Evolutionary conservation across 1,140 invertebrate genomes (phyloP), one percentile per base, ranked within the genome.

Genomic region (Drosophila ironensis): DNA sequence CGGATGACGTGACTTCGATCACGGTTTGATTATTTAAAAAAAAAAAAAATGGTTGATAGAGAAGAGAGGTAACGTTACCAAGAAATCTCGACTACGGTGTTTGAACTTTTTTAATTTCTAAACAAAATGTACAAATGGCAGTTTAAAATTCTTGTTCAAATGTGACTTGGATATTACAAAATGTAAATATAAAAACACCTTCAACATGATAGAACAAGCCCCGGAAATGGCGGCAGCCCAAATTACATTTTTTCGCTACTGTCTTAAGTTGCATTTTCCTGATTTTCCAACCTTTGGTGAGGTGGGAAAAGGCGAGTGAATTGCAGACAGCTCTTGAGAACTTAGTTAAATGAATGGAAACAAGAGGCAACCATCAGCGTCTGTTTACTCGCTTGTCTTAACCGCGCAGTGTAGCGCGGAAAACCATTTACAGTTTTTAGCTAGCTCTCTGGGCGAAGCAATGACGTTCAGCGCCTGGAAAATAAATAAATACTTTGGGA

Each of bases 401-500:
- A 40, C 46, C 63, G 47, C 54, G 25, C 20, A 27, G 45, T 40
- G 25, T 20, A 27, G 45, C 45, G 25, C 52, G 63, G 60, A 53
- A 71, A 81, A 67, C 33, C 76, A 48, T 76, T 81, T 81, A 63
- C 38, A 81, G 60, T 57, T 78, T 70, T 47, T 68, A 84, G 42
- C 72, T 82, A 77, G 73, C 78, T 84, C 38, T 35, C 54, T 30
- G 56, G 56, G 73, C 74, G 66, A 77, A 50, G 68, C 54, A 66
- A 73, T 72, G 56, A 75, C 69, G n/a, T n/a, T n/a, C n/a, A n/a
- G n/a, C 50, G 54, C 59, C 72, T 63, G 53, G 41, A 78, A 74
- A 84, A 67, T 74, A 82, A 74, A 78, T 74, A 84, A 82, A 78
- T 66, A 59, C 78, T 84, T 69, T 51, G 61, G 16, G 19, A 73